phyloP scores from a whole-genome alignment of 2,888 invertebrate genomes.

The Archips crataeganus region DNA sequence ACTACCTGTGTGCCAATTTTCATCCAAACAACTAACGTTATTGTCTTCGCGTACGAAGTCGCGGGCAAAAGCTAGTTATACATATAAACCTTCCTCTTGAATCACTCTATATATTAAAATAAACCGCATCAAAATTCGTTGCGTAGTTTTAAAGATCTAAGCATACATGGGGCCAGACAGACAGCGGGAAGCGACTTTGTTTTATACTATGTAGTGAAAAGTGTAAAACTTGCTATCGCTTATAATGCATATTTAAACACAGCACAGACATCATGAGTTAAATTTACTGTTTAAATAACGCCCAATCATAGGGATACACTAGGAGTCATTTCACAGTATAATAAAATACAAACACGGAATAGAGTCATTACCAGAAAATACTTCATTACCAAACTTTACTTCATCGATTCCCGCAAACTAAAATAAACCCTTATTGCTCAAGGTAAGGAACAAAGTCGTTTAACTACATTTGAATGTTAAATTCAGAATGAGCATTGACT shows the following conservation, averaged over 20 bases:
- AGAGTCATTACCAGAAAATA: constrained; percentile 57
- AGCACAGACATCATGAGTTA: neutral
- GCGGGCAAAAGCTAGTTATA: too few species aligned
- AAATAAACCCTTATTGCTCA: neutral
- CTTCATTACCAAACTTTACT: constrained; percentile 34
- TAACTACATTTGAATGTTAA: neutral
- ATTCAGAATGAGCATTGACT: constrained; percentile 35
- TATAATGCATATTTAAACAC: neutral
- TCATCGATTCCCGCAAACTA: neutral
- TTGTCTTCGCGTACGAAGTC: too few species aligned
- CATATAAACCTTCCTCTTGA: too few species aligned
- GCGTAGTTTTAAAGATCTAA: too few species aligned
- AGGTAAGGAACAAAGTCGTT: neutral
- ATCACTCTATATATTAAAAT: too few species aligned
- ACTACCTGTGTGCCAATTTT: too few species aligned
- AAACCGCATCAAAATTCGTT: too few species aligned
- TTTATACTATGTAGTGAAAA: too few species aligned
- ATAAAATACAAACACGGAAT: constrained; percentile 56
- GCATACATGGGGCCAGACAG: too few species aligned
- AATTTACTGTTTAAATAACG: neutral
- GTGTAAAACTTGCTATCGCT: neutral
- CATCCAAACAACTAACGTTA: too few species aligned
- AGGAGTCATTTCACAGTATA: constrained; percentile 25
- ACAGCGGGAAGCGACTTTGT: too few species aligned
- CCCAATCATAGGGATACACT: constrained; percentile 2